These are phyloP conservation scores for Ennomos quercinarius DNA, from an alignment of 2,888 invertebrate species.

Conservation along the genomic window DNA sequence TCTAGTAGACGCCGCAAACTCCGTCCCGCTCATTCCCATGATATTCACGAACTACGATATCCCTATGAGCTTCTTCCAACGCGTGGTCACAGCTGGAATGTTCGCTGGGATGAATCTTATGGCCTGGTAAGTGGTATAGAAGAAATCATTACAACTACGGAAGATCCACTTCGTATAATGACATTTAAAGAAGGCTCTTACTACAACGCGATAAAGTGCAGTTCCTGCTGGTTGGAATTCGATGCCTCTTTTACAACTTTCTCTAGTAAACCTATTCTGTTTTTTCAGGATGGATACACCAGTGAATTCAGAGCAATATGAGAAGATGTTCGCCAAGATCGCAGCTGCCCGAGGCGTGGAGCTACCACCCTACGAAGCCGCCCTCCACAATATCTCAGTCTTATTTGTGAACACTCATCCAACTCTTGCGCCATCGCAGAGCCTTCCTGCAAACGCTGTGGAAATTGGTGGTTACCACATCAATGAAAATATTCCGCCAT, in stretches of 20 bases:
- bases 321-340: constrained; percentile 46
- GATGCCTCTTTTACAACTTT: no score
- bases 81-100: constrained; percentile 48
- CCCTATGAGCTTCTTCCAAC: constrained; percentile 58
- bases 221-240: no score
- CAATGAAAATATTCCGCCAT: constrained; percentile 48
- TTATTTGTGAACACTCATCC: constrained; percentile 59
- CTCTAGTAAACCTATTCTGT: no score
- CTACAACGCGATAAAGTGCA: no score
- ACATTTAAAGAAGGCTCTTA: no score
- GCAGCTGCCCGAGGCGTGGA: constrained; percentile 52
- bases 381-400: constrained; percentile 55
- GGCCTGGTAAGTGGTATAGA: constrained; percentile 46
- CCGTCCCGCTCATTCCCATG: constrained; percentile 51
- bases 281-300: constrained; percentile 41
- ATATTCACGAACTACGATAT: constrained; percentile 46
- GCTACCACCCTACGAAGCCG: constrained; percentile 49
- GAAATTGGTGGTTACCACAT: constrained; percentile 67
- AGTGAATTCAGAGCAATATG: constrained; percentile 41
- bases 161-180: no score
- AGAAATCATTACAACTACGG: not conserved
- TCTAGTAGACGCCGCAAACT: constrained; percentile 57
- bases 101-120: constrained; percentile 31
- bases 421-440: constrained; percentile 53
- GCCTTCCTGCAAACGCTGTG: constrained; percentile 61